phyloP scores from a whole-genome alignment of 2,797 vertebrate species.

The Sebastes hubbsi region DNA sequence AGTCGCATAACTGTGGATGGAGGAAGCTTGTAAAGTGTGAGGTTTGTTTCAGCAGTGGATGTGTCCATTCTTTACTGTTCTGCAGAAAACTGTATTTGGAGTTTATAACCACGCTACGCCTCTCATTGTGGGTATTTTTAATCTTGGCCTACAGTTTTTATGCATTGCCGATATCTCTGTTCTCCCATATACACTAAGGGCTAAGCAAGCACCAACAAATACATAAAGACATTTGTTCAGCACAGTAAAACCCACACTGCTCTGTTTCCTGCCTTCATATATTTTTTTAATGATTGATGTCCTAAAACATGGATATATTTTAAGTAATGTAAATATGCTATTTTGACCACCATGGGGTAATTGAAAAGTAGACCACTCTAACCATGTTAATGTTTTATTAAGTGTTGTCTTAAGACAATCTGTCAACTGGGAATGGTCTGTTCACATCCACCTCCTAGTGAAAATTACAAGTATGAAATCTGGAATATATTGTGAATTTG shows the following conservation, averaged over 20 bases:
- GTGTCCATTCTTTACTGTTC: background rate
- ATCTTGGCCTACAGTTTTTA: background rate
- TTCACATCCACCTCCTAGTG: background rate
- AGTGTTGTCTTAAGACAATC: background rate
- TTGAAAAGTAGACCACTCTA: background rate
- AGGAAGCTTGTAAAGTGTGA: slow-evolving; percentile 27
- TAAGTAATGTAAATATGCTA: background rate
- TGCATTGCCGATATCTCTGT: background rate
- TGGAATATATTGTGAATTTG: background rate
- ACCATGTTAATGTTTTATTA: background rate
- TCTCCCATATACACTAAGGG: background rate
- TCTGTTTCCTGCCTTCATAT: background rate
- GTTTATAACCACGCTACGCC: background rate
- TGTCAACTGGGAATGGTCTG: background rate
- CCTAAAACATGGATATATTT: background rate
- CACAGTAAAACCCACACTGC: background rate
- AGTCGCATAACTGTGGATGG: slow-evolving; percentile 36
- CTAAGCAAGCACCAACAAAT: background rate
- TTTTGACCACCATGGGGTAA: background rate
- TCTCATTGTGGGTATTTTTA: background rate
- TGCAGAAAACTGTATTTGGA: background rate
- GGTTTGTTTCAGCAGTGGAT: slow-evolving; percentile 10
- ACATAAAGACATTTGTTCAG: background rate
- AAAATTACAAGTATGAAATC: background rate
- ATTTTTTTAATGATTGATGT: background rate